These are phyloP conservation scores for Synanthedon andrenaeformis DNA, from an alignment of 2,888 invertebrate genomes.

Conservation along the genomic window DNA sequence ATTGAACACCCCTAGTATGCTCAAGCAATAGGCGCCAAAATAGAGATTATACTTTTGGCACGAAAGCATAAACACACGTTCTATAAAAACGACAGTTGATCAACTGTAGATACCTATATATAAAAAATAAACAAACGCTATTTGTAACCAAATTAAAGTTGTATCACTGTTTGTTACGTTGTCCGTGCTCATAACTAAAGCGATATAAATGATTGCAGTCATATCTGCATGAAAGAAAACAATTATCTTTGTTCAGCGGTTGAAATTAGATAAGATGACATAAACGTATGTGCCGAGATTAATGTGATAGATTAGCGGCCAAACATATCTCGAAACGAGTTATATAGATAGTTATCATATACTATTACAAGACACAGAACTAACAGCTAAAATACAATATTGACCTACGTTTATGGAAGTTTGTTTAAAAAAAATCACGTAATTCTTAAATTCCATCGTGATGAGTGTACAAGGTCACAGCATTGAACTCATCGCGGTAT, in stretches of 20 bases:
- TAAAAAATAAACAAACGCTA: no score
- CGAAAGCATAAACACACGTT: no score
- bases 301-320: not conserved
- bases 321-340: not conserved
- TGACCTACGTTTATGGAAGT: not conserved
- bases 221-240: not conserved
- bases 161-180: no score
- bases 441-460: not conserved
- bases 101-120: no score
- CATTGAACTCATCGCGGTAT: conserved; percentile 26
- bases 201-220: not conserved
- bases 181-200: no score
- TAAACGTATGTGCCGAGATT: not conserved
- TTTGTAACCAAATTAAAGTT: no score
- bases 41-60: not conserved
- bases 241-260: not conserved
- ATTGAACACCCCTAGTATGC: no score
- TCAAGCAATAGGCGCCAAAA: not conserved
- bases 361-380: no score
- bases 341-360: not conserved
- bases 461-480: conserved; percentile 22
- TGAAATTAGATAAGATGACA: not conserved
- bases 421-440: not conserved
- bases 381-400: no score
- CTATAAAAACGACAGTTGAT: no score